Percentiles rank a stretch among this genome's conserved stretches.
phyloP scores from a whole-genome alignment of 2,113 vertebrate species.

The Pyrgilauda ruficollis region DNA sequence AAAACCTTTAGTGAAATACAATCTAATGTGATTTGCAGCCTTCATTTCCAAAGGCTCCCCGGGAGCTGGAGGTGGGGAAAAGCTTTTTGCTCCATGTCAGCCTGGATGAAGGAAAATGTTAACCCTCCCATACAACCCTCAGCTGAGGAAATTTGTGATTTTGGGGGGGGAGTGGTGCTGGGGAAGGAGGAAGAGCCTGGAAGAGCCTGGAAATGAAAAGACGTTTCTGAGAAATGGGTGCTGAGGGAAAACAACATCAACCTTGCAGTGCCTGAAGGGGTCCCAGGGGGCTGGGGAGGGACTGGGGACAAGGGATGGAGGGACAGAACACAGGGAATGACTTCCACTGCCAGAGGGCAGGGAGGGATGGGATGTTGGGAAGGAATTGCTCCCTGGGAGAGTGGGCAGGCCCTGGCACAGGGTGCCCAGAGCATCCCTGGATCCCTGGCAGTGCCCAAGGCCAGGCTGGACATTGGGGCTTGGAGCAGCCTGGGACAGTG shows the following conservation, averaged over 20 bases:
- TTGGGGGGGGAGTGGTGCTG: neutral
- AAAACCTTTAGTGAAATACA: neutral
- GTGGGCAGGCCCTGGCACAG: neutral
- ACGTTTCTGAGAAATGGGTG: neutral
- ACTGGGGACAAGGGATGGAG: neutral
- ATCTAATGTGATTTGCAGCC: neutral
- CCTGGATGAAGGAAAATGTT: neutral
- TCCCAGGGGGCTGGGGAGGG: neutral
- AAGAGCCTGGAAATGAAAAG: neutral
- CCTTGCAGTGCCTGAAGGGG: neutral
- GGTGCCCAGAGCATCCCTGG: neutral
- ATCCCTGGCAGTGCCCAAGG: neutral
- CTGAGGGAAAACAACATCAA: neutral
- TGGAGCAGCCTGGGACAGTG: neutral
- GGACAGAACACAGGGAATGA: neutral
- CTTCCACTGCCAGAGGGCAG: neutral
- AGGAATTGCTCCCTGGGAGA: neutral
- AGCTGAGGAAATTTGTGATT: neutral
- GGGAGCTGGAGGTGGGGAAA: neutral
- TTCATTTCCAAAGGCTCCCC: neutral
- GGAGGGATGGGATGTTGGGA: accelerated
- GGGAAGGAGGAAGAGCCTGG: too few species aligned
- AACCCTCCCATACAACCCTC: neutral
- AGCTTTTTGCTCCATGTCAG: neutral
- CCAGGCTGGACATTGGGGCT: neutral